phyloP scores from a whole-genome alignment of 2,888 invertebrate genomes.

The Plagodis dolabraria region DNA sequence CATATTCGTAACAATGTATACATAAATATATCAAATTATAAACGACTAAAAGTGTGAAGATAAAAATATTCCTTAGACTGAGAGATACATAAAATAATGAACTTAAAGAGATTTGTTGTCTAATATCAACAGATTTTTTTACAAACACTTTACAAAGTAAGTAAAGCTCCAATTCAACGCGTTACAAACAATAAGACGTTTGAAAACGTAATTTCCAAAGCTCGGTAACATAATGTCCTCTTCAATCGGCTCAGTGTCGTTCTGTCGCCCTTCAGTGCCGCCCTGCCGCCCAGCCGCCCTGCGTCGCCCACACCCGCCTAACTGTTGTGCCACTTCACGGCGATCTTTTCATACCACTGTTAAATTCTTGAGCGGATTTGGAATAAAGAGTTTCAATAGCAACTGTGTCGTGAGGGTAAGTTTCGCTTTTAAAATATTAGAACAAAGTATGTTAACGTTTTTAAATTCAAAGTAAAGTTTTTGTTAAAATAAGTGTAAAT shows the following conservation, averaged over 20 bases:
- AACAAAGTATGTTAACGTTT: too few relatives aligned
- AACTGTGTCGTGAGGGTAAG: slow-evolving; percentile 1
- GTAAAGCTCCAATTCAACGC: slow-evolving; percentile 2
- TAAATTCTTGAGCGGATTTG: slow-evolving; percentile 38
- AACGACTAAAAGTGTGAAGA: too few relatives aligned
- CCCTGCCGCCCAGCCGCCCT: slow-evolving; percentile 3
- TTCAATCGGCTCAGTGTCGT: slow-evolving; percentile 23
- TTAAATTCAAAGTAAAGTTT: too few relatives aligned
- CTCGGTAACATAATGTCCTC: slow-evolving; percentile 27
- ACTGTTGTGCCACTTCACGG: slow-evolving; percentile 9
- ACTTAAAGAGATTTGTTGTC: too few relatives aligned
- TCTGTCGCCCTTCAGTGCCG: slow-evolving; percentile 6
- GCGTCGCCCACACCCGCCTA: background rate
- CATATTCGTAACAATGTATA: too few relatives aligned
- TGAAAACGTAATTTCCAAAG: slow-evolving; percentile 20
- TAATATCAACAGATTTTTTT: too few relatives aligned
- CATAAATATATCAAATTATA: too few relatives aligned
- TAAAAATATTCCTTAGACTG: too few relatives aligned
- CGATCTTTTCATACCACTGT: slow-evolving; percentile 33
- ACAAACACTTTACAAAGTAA: too few relatives aligned
- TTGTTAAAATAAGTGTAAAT: too few relatives aligned
- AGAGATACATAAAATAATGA: too few relatives aligned
- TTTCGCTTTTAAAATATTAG: background rate
- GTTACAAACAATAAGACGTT: slow-evolving; percentile 8
- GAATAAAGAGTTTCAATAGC: slow-evolving; percentile 31